A percentile compares a stretch with the other conserved stretches of the same genome.
Evolutionary conservation across 2,888 invertebrate species (phyloP).

Genomic region (Mayetiola destructor): DNA sequence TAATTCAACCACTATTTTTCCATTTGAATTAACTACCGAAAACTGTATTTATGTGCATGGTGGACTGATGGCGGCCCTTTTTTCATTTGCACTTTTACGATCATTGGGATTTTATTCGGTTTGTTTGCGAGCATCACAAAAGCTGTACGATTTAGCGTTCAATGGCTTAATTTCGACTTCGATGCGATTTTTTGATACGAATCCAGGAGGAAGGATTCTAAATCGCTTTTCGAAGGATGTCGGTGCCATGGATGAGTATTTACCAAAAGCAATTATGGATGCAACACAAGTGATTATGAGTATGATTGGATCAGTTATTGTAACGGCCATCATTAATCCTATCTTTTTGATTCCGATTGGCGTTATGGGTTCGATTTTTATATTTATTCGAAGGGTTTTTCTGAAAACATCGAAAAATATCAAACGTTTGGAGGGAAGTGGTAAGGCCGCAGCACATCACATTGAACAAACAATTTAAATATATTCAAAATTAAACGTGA

Average conservation of each 20-base stretch:
- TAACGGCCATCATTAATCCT: slow-evolving; percentile 47
- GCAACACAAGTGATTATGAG: slow-evolving; percentile 40
- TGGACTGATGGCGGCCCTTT: slow-evolving; percentile 37
- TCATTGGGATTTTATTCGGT: slow-evolving; percentile 49
- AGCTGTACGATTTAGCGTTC: slow-evolving; percentile 59
- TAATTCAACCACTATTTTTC: background rate
- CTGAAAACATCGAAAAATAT: slow-evolving; percentile 53
- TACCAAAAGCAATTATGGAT: slow-evolving; percentile 54
- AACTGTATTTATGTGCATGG: slow-evolving; percentile 50
- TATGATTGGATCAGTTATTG: slow-evolving; percentile 42
- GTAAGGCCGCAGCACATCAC: slow-evolving; percentile 32
- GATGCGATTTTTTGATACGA: slow-evolving; percentile 68
- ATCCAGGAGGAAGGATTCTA: slow-evolving; percentile 65
- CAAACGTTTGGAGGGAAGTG: slow-evolving; percentile 48
- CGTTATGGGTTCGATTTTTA: slow-evolving; percentile 42
- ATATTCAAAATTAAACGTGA: background rate
- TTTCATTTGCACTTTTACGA: slow-evolving; percentile 42
- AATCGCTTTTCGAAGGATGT: slow-evolving; percentile 74
- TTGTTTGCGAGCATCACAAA: slow-evolving; percentile 49
- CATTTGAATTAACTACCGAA: background rate
- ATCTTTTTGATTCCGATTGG: slow-evolving; percentile 45
- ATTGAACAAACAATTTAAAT: background rate
- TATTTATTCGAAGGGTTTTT: slow-evolving; percentile 45
- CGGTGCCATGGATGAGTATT: slow-evolving; percentile 53
- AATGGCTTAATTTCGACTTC: slow-evolving; percentile 33